These are phyloP conservation scores for Phrynosoma blainvillii DNA, from an alignment of 2,113 vertebrate genomes.

Conservation along the genomic window DNA sequence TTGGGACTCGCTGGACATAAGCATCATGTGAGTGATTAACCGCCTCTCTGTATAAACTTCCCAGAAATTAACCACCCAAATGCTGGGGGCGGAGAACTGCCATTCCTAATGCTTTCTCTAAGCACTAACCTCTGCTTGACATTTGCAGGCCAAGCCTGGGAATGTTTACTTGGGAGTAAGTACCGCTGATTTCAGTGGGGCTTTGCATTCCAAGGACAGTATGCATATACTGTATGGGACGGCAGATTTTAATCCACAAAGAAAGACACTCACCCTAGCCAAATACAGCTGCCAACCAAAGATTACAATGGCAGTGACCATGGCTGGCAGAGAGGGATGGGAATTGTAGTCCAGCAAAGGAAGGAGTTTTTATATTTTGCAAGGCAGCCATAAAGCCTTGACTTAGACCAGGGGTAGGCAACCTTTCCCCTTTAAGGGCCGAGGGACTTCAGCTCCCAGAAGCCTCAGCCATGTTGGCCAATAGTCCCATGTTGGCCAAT, in stretches of 20 bases:
- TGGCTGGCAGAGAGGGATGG: not conserved
- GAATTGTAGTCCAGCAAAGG: not conserved
- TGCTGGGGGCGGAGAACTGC: not conserved
- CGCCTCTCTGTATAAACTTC: accelerated
- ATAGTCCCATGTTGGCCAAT: no score
- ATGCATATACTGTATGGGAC: not conserved
- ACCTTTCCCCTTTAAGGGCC: no score
- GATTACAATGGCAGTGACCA: not conserved
- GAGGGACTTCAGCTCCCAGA: no score
- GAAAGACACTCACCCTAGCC: no score
- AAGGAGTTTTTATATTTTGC: not conserved
- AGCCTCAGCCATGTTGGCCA: no score
- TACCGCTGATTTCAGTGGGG: not conserved
- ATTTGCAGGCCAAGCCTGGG: not conserved
- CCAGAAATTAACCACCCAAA: accelerated
- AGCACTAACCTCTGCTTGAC: not conserved
- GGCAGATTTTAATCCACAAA: not conserved
- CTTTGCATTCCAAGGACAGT: not conserved
- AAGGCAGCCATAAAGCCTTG: not conserved
- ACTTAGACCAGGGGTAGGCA: no score
- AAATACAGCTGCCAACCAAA: no score
- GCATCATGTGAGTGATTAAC: accelerated
- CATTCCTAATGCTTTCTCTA: accelerated
- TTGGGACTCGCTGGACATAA: accelerated
- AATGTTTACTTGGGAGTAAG: not conserved